Base-by-base conservation (phyloP, 2,797 vertebrate genomes). In the Basileuterus tristriatus region DNA sequence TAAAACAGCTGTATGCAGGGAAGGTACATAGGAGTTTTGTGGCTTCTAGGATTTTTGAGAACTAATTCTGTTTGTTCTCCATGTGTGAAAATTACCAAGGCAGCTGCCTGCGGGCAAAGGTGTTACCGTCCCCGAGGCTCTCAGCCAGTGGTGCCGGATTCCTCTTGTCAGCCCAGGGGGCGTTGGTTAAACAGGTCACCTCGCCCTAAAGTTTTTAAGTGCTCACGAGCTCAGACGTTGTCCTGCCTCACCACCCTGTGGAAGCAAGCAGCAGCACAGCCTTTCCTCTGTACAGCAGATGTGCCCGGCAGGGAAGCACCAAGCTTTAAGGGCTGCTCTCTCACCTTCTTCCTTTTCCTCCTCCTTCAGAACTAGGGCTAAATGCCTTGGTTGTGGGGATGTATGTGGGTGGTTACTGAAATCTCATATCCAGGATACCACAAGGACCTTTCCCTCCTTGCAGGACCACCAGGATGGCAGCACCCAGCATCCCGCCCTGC, bases 191-290 rank as follows among this genome's bases (percentile, higher is more conserved):
- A 67, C 3, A 1, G 7, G 14, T 46, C 63, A 23, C 58, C 24
- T 46, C 67, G 23, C 36, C 6, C 30, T 12, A 8, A 14, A 3
- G 15, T 2, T 50, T 44, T 26, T 0, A 20, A 26, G 14, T 1
- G 47, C 39, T 9, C 49, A 12, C 2, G 29, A 76, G 63, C n/a
- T 58, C 76, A 81, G 75, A 50, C 4, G 9, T n/a, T 89, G 94
- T 93, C 82, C 91, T 95, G 80, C 80, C 76, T 81, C 93, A 32
- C 93, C 93, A 63, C 82, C 94, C 85, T 75, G 93, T 89, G 96
- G 95, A 85, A 75, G 76, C 8, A 2, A 80, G 79, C 53, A 64
- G 89, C 87, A 93, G 68, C 89, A 65, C 95, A 94, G 69, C 65
- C 37, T 56, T 47, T 49, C 53, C 41, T 16, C 46, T 6, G 60